Conservation (phyloP, 1,140 invertebrate genomes). For the Globodera rostochiensis region DNA sequence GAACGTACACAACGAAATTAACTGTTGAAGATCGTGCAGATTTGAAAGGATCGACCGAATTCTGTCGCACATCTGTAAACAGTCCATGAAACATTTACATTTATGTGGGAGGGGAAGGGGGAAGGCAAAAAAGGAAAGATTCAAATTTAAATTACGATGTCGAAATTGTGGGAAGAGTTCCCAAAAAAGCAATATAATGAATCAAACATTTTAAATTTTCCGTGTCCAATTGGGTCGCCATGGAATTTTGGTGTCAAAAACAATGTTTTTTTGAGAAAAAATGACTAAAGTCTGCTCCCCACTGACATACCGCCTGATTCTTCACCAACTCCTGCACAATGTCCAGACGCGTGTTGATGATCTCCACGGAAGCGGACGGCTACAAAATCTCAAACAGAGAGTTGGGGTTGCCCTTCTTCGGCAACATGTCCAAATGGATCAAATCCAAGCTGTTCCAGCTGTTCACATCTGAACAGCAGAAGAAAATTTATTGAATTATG, state of each 20-base stretch:
- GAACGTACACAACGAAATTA: conserved; percentile 50
- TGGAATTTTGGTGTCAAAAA: no score
- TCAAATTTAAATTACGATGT: conserved; percentile 14
- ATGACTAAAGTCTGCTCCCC: no score
- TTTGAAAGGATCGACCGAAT: conserved; percentile 39
- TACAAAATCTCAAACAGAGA: conserved; percentile 73
- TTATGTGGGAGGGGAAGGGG: no score
- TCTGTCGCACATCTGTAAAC: conserved; percentile 38
- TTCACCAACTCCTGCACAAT: conserved; percentile 48
- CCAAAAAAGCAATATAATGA: no score
- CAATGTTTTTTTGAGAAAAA: no score
- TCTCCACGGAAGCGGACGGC: conserved; percentile 31
- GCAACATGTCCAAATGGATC: conserved; percentile 67
- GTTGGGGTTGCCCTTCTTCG: conserved; percentile 61
- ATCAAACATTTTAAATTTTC: no score
- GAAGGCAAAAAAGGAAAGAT: neutral
- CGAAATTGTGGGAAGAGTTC: no score
- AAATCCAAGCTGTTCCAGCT: conserved; percentile 66
- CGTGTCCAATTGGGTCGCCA: no score
- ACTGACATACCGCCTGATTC: conserved; percentile 42
- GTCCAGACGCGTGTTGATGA: conserved; percentile 46
- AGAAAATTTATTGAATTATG: no score
- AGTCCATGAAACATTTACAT: no score
- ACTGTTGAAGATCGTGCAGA: conserved; percentile 41
- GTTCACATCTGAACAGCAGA: conserved; percentile 68